Evolutionary conservation across 2,113 vertebrate genomes (phyloP).

Genomic region (Tenrec ecaudatus): DNA sequence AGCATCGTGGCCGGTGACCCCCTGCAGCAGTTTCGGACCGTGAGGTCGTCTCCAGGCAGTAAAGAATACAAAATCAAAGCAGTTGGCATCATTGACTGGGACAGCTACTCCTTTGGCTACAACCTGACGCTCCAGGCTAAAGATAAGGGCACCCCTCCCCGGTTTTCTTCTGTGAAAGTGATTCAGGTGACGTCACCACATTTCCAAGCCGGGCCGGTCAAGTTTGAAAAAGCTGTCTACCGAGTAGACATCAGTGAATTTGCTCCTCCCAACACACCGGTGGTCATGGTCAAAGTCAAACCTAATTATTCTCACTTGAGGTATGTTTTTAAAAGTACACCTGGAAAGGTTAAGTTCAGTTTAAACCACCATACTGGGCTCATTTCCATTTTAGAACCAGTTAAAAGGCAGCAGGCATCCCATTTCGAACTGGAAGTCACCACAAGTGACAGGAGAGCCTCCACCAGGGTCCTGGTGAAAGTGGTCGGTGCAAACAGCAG

Average conservation of each 20-base stretch:
- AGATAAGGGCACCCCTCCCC: slow-evolving; percentile 95
- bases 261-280: slow-evolving; percentile 94
- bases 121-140: slow-evolving; percentile 98
- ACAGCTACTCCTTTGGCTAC: slow-evolving; percentile 94
- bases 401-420: slow-evolving; percentile 89
- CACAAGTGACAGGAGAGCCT: slow-evolving; percentile 92
- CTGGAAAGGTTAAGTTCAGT: slow-evolving; percentile 89
- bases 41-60: slow-evolving; percentile 93
- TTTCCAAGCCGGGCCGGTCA: slow-evolving; percentile 92
- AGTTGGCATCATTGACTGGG: slow-evolving; percentile 92
- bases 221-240: slow-evolving; percentile 94
- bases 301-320: slow-evolving; percentile 92
- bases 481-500: slow-evolving; percentile 94
- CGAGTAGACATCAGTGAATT: slow-evolving; percentile 96
- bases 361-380: slow-evolving; percentile 95
- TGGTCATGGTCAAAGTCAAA: slow-evolving; percentile 93
- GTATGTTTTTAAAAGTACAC: slow-evolving; percentile 92
- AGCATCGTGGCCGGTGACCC: slow-evolving; percentile 95
- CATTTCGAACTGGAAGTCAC: slow-evolving; percentile 94
- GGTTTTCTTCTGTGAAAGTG: slow-evolving; percentile 94
- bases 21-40: slow-evolving; percentile 93
- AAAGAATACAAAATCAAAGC: slow-evolving; percentile 97
- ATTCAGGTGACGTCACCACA: slow-evolving; percentile 92
- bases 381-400: slow-evolving; percentile 92
- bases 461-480: slow-evolving; percentile 92